These are phyloP conservation scores for Agelas oroides DNA, from an alignment of 37 sponge, comb jelly and placozoan species.

Conservation along the genomic window DNA sequence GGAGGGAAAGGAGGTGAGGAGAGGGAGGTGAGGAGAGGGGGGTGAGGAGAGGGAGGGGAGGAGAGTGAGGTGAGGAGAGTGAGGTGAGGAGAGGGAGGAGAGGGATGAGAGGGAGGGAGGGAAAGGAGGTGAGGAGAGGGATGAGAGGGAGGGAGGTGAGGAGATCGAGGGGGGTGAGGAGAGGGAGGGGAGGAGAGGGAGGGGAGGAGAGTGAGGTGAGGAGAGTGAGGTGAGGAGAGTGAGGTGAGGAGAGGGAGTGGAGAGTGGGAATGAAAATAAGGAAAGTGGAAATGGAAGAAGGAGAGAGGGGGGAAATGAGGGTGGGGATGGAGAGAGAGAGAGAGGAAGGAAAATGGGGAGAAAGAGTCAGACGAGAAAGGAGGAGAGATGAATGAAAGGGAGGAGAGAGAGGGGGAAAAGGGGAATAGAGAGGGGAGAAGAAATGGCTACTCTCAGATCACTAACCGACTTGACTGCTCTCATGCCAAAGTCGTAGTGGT, in stretches of 20 bases:
- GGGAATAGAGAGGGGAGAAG: not conserved
- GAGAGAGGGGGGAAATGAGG: too few relatives aligned
- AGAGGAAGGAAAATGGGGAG: not conserved
- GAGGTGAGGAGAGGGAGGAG: too few relatives aligned
- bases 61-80: too few relatives aligned
- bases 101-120: too few relatives aligned
- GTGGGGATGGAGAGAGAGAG: not conserved
- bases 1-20: too few relatives aligned
- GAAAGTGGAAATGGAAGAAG: not conserved
- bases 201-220: too few relatives aligned
- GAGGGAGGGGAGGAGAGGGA: not conserved
- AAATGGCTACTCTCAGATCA: not conserved
- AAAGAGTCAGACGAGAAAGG: too few relatives aligned
- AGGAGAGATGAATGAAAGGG: not conserved
- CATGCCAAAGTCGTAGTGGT: conserved; percentile 99
- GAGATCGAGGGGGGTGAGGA: too few relatives aligned
- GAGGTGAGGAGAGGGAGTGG: not conserved
- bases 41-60: not conserved
- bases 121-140: too few relatives aligned
- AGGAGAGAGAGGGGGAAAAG: not conserved
- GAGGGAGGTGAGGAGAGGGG: not conserved
- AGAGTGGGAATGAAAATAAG: too few relatives aligned
- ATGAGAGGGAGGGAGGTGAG: too few relatives aligned
- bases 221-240: too few relatives aligned
- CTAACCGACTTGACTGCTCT: conserved; percentile 97